These are phyloP conservation scores for Spea bombifrons DNA, from an alignment of 2,113 vertebrate genomes.

Conservation along the genomic window DNA sequence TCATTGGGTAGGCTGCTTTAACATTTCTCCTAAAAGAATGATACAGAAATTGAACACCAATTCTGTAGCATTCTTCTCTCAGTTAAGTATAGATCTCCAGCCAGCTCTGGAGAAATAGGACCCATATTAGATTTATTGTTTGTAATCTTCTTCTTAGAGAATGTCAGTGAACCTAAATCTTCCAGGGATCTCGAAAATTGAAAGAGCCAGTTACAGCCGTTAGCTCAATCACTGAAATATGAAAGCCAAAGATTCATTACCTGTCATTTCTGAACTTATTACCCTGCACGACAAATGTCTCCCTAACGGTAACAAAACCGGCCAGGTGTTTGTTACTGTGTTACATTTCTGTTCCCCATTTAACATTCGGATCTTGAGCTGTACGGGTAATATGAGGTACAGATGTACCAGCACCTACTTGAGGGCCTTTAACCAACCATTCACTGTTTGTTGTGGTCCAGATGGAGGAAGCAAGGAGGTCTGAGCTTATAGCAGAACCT, in stretches of 20 bases:
- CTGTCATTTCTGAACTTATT: constrained; percentile 28
- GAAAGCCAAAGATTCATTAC: constrained; percentile 38
- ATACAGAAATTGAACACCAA: constrained; percentile 2
- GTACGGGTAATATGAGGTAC: too few relatives aligned
- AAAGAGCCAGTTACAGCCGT: constrained; percentile 1
- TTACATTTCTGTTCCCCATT: not conserved
- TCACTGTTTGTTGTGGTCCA: too few relatives aligned
- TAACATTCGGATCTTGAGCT: not conserved
- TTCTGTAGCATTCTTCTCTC: not conserved
- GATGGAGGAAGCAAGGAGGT: too few relatives aligned
- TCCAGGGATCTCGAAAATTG: constrained; percentile 25
- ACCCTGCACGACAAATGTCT: constrained; percentile 23
- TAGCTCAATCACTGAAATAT: constrained; percentile 29
- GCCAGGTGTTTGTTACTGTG: not conserved
- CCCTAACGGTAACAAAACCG: constrained; percentile 28
- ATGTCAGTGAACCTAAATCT: constrained; percentile 32
- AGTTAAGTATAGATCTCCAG: constrained; percentile 23
- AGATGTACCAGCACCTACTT: too few relatives aligned
- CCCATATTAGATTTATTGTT: constrained; percentile 20
- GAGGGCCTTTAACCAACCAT: too few relatives aligned
- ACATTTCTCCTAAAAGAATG: not conserved
- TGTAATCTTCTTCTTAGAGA: constrained; percentile 35
- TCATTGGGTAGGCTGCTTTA: too few relatives aligned
- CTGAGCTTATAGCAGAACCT: too few relatives aligned
- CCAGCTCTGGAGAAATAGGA: constrained; percentile 4